Base-by-base conservation (phyloP, 1,140 invertebrate species). In the Hypothenemus hampei region DNA sequence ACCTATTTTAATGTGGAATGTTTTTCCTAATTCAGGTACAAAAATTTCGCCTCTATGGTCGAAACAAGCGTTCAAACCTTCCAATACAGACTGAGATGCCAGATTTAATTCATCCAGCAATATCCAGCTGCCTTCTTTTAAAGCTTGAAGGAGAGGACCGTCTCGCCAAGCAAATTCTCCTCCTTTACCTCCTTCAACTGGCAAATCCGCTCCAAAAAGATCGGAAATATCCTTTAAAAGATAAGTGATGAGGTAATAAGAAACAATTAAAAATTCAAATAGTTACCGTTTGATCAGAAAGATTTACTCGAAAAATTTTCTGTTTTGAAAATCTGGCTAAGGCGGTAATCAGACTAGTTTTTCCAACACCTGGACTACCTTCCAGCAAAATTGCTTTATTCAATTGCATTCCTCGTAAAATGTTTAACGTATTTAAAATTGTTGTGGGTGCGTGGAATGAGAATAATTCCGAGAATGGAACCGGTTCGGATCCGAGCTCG, bases 91-190 rank as follows among this genome's bases (percentile, higher is more conserved):
- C 72, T 99, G 97, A 0, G 95, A 97, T 0, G 97, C 97, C 51
- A 99, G 76, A 79, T 99, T 99, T 45, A 99, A 76, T 77, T 99
- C 97, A 73, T 99, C 97, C n/a, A 99, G 75, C 11, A 99, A 76
- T 63, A 99, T 89, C 97, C 97, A 99, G 63, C 93, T 80, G 2
- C 93, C 91, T 40, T 85, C 78, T 76, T 94, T 93, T 1, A 99
- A 74, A 2, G 97, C 97, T 56, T 84, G 84, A 13, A 99, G 73
- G 53, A 99, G 82, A 0, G 95, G 96, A 5, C 97, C 97, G 75
- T 99, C 95, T 65, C 87, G 81, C 91, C 97, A 99, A 6, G 83
- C 81, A 79, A 99, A 99, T 54, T 86, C 83, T 10, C 93, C 93
- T 52, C 82, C 80, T 48, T 76, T 75, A 0, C 81, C 83, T 54